These are phyloP conservation scores for Rhodinocichla rosea DNA, from an alignment of 2,113 vertebrate species.

Conservation along the genomic window DNA sequence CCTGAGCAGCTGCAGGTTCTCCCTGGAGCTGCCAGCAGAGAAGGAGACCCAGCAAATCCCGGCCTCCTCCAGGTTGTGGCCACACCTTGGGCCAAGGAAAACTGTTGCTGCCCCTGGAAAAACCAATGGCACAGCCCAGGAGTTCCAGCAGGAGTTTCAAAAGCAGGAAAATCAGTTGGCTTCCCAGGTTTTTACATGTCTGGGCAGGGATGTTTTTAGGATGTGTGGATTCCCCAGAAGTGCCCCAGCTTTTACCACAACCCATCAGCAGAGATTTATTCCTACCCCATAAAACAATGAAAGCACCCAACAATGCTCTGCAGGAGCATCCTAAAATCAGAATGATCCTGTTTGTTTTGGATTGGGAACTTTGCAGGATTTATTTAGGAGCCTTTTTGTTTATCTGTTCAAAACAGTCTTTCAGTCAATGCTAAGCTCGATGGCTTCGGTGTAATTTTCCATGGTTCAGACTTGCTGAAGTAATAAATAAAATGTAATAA, in stretches of 20 bases:
- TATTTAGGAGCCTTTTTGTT: slow-evolving; percentile 60
- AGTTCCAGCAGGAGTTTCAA: background rate
- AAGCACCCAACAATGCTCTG: slow-evolving; percentile 20
- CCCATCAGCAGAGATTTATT: slow-evolving; percentile 1
- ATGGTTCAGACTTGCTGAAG: slow-evolving; percentile 3
- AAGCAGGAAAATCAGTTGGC: background rate
- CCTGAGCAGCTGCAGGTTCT: background rate
- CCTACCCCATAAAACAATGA: slow-evolving; percentile 12
- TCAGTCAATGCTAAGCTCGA: background rate
- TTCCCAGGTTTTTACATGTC: background rate
- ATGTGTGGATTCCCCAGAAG: background rate
- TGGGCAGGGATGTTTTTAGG: background rate
- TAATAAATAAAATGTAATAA: slow-evolving; percentile 56
- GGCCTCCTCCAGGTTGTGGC: rapidly evolving
- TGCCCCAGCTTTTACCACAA: background rate
- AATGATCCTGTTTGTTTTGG: slow-evolving; percentile 61
- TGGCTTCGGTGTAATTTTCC: slow-evolving; percentile 35
- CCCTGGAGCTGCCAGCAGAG: background rate
- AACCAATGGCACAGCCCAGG: background rate
- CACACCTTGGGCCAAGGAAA: background rate
- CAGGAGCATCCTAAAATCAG: slow-evolving; percentile 43
- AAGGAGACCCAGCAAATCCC: background rate
- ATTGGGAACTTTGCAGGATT: slow-evolving; percentile 8
- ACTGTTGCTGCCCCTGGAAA: background rate
- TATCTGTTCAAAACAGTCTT: slow-evolving; percentile 26